Conservation (phyloP, 1,140 invertebrate genomes). For the Proctacanthus coquilletti region DNA sequence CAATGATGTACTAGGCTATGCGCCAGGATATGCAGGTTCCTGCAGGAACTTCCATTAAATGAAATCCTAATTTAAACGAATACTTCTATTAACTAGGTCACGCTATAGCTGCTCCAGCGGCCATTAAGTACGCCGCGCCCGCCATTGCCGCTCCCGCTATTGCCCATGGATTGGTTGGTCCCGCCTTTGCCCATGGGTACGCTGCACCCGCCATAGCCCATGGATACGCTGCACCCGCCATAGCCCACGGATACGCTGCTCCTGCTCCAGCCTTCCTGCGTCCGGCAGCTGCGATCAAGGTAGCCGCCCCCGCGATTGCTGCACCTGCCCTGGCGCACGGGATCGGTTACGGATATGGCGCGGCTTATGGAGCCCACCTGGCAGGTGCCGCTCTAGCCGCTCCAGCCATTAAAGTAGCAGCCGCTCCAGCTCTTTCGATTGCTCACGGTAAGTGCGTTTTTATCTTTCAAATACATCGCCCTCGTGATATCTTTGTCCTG, state of each 20-base stretch:
- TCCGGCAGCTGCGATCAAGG: constrained; percentile 7
- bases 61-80: no score
- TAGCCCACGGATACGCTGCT: constrained; percentile 8
- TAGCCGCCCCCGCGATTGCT: constrained; percentile 1
- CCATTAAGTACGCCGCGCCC: constrained; percentile 10
- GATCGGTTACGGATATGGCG: neutral
- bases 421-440: constrained; percentile 22
- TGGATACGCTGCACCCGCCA: constrained; percentile 8
- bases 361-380: neutral
- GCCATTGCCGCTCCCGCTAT: constrained; percentile 9
- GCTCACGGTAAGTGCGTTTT: no score
- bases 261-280: constrained; percentile 7
- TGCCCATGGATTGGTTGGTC: constrained; percentile 6
- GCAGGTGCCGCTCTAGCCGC: constrained; percentile 10
- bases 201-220: constrained; percentile 8
- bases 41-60: no score
- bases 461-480: no score
- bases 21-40: constrained; percentile 9
- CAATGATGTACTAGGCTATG: constrained; percentile 30
- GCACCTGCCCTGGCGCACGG: constrained; percentile 5
- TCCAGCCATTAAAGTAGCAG: constrained; percentile 13
- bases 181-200: constrained; percentile 10
- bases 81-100: no score
- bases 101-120: constrained; percentile 13
- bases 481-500: no score